Conservation (phyloP, 2,797 vertebrate species). For the Scomberomorus guttatus region DNA sequence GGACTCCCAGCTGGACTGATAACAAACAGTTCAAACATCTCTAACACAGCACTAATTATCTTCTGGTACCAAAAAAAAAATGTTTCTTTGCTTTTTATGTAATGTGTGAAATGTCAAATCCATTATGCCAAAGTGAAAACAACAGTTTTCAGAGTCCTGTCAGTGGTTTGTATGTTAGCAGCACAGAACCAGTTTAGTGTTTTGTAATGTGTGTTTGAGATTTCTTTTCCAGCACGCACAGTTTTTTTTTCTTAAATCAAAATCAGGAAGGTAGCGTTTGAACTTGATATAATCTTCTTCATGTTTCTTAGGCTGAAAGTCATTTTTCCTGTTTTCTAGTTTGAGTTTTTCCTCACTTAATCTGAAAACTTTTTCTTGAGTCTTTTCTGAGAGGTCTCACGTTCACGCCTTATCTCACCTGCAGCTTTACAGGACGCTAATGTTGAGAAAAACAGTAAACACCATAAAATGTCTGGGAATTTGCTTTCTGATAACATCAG, state of each 20-base stretch:
- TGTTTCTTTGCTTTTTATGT: not conserved
- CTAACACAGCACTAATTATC: constrained; percentile 9
- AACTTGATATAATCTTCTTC: not conserved
- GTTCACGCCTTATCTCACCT: not conserved
- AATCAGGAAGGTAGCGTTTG: not conserved
- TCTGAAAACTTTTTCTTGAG: not conserved
- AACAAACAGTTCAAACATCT: not conserved
- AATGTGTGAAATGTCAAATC: constrained; percentile 16
- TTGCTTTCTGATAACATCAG: not conserved
- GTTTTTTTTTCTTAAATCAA: constrained; percentile 6
- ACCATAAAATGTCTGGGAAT: not conserved
- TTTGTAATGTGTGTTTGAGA: not conserved
- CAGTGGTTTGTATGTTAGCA: not conserved
- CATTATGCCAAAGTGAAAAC: not conserved
- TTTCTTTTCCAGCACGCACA: not conserved
- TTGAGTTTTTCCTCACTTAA: not conserved
- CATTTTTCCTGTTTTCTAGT: not conserved
- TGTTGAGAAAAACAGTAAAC: not conserved
- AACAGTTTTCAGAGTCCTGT: not conserved
- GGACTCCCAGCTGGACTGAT: not conserved
- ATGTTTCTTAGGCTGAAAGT: not conserved
- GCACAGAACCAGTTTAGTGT: not conserved
- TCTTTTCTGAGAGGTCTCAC: not conserved
- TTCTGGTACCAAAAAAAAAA: not conserved
- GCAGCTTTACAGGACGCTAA: not conserved